Evolutionary conservation across 2,888 invertebrate genomes (phyloP), one percentile per base, ranked within the genome.

Genomic region (Cheilosia grossa): DNA sequence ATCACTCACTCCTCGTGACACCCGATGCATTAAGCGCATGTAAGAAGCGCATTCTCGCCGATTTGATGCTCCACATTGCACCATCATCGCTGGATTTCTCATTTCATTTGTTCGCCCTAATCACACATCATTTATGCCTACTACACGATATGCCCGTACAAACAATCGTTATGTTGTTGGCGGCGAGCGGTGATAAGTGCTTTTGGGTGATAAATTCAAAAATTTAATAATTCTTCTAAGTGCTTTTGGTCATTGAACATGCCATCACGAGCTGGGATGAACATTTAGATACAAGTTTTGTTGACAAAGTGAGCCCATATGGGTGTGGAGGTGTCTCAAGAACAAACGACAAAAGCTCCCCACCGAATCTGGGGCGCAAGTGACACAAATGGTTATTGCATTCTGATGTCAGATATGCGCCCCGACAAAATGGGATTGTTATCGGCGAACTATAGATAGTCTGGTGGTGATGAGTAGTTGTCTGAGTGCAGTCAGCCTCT

Each of bases 191-290:
- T 37, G 75, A 81, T 81, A 85, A 85, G 85, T 85, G 81, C 75
- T 72, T 81, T 77, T 81, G 54, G 66, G 66, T 67, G 72, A 85
- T 85, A 85, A 85, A 72, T 58, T 70, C 70, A 33, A 74, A 85
- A 75, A 81, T 53, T 81, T 75, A 75, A 85, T 81, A 85, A 85
- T 75, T 63, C 67, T 72, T 81, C 85, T 85, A 85, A 85, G 85
- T 85, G 85, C 85, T 85, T 85, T 85, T 72, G 72, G 85, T 72
- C 81, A 85, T 85, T 85, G 85, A 75, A 85, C 75, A 77, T 27
- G 70, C 61, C 59, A 70, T 58, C 24, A 58, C 19, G 44, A 9
- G 63, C 30, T 59, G 58, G 78, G 75, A 85, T 72, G 66, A 80
- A 80, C 85, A 85, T 85, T 85, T 81, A 85, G 81, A 85, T 85